Evolutionary conservation across 2,888 invertebrate species (phyloP).

Genomic region (Patella caerulea): DNA sequence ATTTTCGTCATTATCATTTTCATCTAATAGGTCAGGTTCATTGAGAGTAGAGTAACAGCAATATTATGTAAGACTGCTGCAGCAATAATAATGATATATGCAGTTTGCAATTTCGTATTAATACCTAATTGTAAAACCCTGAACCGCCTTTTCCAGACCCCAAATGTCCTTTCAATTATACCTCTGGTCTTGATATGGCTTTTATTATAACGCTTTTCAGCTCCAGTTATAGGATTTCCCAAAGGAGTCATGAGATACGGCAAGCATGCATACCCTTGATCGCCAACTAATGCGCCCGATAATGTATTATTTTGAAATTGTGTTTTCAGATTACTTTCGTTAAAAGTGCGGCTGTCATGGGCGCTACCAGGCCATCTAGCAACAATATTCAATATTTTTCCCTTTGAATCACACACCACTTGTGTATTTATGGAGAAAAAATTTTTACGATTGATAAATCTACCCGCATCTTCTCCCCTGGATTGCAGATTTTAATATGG

Average conservation of each 20-base stretch:
- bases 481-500: background rate
- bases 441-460: background rate
- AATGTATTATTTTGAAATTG: background rate
- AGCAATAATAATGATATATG: background rate
- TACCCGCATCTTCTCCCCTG: background rate
- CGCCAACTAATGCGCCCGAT: background rate
- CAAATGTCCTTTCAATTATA: background rate
- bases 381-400: constrained; percentile 10
- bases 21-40: background rate
- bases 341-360: constrained; percentile 1
- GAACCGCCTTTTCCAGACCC: background rate
- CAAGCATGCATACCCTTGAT: background rate
- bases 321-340: background rate
- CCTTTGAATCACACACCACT: background rate
- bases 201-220: background rate
- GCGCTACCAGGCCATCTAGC: constrained; percentile 5
- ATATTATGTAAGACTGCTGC: background rate
- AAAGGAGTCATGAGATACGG: background rate
- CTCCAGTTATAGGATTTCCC: background rate
- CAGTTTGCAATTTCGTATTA: background rate
- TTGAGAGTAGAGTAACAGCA: background rate
- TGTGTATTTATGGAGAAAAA: background rate
- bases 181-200: background rate
- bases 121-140: background rate
- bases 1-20: background rate